Percentiles rank a stretch among this genome's conserved stretches.
Evolutionary conservation across 1,140 invertebrate species (phyloP).

Genomic region (Streblospio benedicti): DNA sequence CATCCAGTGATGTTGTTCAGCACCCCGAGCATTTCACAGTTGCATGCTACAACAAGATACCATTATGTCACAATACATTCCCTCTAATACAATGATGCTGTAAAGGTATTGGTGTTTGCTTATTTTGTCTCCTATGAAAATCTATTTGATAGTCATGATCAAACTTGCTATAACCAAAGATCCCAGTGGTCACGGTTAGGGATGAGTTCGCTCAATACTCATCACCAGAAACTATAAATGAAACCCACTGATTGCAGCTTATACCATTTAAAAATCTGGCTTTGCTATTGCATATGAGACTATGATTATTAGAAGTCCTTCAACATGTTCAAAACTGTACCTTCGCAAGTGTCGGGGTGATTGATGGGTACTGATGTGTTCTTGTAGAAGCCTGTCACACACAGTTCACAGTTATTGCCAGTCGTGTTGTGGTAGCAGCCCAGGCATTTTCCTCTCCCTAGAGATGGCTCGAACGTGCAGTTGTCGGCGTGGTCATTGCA

Average conservation of each 20-base stretch:
- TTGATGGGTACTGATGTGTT: slow-evolving; percentile 2
- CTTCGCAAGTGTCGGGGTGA: slow-evolving; percentile 3
- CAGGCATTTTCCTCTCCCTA: slow-evolving; percentile 90
- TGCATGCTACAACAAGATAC: slow-evolving; percentile 48
- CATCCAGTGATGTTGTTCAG: slow-evolving; percentile 60
- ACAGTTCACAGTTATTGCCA: slow-evolving; percentile 88
- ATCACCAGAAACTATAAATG: too few species aligned
- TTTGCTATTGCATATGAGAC: background rate
- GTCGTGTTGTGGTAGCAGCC: slow-evolving; percentile 85
- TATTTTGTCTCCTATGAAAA: background rate
- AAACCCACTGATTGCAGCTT: too few species aligned
- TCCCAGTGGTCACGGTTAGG: too few species aligned
- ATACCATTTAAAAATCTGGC: too few species aligned
- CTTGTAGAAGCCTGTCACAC: slow-evolving; percentile 53
- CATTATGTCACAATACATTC: too few species aligned
- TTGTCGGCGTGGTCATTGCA: slow-evolving; percentile 89
- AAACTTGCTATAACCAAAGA: background rate
- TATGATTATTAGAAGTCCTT: background rate
- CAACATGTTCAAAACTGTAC: background rate
- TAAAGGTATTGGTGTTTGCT: too few species aligned
- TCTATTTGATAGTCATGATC: background rate
- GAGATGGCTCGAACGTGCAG: slow-evolving; percentile 81
- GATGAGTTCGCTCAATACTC: too few species aligned
- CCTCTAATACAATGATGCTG: too few species aligned
- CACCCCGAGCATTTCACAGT: slow-evolving; percentile 79